These are phyloP conservation scores for Myripristis jacobus DNA, from an alignment of 2,797 vertebrate species.

Conservation along the genomic window DNA sequence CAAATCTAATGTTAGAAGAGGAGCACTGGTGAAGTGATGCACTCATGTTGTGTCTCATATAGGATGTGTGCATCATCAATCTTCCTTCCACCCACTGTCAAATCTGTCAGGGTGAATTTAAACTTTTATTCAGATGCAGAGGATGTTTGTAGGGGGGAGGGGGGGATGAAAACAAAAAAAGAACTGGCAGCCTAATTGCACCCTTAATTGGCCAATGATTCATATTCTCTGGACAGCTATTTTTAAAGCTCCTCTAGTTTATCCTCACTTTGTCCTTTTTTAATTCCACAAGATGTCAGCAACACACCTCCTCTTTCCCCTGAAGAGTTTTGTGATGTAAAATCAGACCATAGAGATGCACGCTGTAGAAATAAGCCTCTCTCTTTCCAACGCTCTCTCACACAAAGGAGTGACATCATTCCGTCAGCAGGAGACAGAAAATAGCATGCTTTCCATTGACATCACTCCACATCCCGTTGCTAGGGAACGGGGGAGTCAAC, in stretches of 20 bases:
- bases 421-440: constrained; percentile 72
- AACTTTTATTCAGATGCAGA: constrained; percentile 46
- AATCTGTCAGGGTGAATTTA: constrained; percentile 36
- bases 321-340: constrained; percentile 14
- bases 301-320: constrained; percentile 23
- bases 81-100: constrained; percentile 46
- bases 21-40: neutral
- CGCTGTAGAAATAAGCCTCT: constrained; percentile 62
- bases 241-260: constrained; percentile 50
- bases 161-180: constrained; percentile 19
- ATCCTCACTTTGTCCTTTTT: constrained; percentile 45
- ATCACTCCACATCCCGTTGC: constrained; percentile 83
- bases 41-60: constrained; percentile 9
- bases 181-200: constrained; percentile 40
- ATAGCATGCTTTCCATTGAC: constrained; percentile 83
- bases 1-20: constrained; percentile 23
- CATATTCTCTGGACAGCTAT: constrained; percentile 56
- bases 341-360: constrained; percentile 35
- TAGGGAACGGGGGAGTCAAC: constrained; percentile 82
- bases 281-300: constrained; percentile 53
- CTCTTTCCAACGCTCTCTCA: constrained; percentile 46
- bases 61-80: constrained; percentile 33
- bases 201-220: constrained; percentile 70
- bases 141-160: neutral
- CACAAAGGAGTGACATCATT: constrained; percentile 74